Percentiles rank a stretch among this genome's conserved stretches.
Evolutionary conservation across 2,113 vertebrate species (phyloP).

Genomic region (Campylomormyrus tamandua): DNA sequence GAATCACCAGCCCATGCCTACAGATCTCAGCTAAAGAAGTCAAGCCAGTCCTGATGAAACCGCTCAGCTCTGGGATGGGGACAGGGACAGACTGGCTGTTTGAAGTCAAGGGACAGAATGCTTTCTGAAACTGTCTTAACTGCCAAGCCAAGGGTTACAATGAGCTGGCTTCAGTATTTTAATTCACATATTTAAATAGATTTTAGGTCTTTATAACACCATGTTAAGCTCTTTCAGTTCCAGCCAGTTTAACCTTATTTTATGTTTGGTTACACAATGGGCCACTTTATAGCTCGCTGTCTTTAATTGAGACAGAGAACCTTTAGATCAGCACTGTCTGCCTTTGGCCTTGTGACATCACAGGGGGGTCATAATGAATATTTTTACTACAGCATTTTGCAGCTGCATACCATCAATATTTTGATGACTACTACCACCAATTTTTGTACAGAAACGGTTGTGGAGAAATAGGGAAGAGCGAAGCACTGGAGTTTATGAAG

Average conservation of each 20-base stretch:
- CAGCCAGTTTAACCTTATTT: background rate
- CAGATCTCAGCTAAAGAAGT: constrained; percentile 1
- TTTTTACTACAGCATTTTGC: background rate
- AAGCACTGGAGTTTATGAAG: background rate
- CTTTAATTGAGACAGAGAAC: background rate
- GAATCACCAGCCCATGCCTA: background rate
- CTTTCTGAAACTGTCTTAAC: background rate
- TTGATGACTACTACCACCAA: background rate
- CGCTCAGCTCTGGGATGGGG: background rate
- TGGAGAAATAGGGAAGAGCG: background rate
- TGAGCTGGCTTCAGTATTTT: background rate
- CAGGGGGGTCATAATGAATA: background rate
- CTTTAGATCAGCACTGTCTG: background rate
- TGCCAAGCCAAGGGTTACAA: background rate
- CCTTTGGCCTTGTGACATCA: background rate
- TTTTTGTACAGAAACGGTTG: background rate
- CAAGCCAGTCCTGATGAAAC: background rate
- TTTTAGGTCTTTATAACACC: background rate
- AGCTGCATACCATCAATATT: background rate
- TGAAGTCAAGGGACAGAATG: background rate
- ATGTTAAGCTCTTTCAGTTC: background rate
- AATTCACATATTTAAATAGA: background rate
- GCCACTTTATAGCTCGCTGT: background rate
- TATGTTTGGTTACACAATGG: background rate
- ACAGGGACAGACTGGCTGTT: background rate